Percentiles rank a stretch among this genome's conserved stretches.
Evolutionary conservation across 1,140 invertebrate species (phyloP).

Genomic region (Phocides pigmalion): DNA sequence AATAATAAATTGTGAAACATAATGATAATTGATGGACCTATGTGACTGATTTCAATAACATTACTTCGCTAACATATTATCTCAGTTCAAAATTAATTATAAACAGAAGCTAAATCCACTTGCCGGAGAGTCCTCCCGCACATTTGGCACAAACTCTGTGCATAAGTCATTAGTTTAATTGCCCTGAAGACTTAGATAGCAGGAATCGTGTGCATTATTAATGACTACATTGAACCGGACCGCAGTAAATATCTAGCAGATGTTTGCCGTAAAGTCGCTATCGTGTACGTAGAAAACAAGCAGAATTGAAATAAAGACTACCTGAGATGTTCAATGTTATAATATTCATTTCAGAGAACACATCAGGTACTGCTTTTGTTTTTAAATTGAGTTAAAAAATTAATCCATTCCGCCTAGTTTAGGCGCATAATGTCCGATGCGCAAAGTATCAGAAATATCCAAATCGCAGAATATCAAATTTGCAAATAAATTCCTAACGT

Average conservation of each 20-base stretch:
- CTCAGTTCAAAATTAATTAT: conserved; percentile 1
- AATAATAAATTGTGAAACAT: too few relatives aligned
- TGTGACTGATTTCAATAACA: too few relatives aligned
- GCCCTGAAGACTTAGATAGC: conserved; percentile 27
- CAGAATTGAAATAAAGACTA: neutral
- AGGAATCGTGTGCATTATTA: conserved; percentile 24
- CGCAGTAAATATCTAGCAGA: conserved; percentile 8
- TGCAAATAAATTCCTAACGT: too few relatives aligned
- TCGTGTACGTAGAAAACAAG: neutral
- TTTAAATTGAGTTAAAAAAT: too few relatives aligned
- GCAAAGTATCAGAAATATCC: too few relatives aligned
- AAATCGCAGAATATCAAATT: too few relatives aligned
- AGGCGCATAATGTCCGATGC: too few relatives aligned
- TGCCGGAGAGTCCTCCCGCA: neutral
- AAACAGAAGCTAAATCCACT: neutral
- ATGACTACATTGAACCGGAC: conserved; percentile 20
- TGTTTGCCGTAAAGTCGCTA: neutral
- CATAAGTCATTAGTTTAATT: conserved; percentile 30
- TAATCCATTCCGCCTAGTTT: too few relatives aligned
- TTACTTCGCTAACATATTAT: neutral
- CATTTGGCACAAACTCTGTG: conserved; percentile 20
- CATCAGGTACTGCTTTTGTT: too few relatives aligned
- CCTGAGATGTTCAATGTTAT: neutral
- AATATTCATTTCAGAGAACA: neutral
- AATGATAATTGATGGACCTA: too few relatives aligned